Conservation (phyloP, 2,888 invertebrate species). For the Drosophila yooni region DNA sequence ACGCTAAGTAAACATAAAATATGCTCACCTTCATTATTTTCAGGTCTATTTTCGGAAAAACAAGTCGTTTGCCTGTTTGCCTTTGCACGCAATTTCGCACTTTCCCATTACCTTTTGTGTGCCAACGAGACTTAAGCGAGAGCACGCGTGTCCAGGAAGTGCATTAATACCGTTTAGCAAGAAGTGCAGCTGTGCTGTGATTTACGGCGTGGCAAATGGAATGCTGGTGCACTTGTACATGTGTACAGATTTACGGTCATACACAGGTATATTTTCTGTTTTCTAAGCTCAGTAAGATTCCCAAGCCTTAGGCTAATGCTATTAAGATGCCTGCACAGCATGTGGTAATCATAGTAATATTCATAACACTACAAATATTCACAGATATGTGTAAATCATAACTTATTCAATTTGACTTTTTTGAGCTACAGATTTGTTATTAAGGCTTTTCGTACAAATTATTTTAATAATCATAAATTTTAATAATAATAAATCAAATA, state of each 20-base stretch:
- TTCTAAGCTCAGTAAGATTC: background rate
- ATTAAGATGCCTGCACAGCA: background rate
- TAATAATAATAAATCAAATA: background rate
- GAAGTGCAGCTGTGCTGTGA: constrained; percentile 13
- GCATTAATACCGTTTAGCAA: constrained; percentile 59
- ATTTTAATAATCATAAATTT: too few relatives aligned
- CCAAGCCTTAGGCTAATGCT: background rate
- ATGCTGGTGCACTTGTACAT: background rate
- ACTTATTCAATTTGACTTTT: background rate
- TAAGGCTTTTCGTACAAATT: too few relatives aligned
- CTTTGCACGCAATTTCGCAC: background rate
- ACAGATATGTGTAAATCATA: background rate
- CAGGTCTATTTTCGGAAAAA: background rate
- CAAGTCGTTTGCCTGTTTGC: constrained; percentile 21
- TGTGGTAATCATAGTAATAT: background rate
- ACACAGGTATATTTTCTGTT: too few relatives aligned
- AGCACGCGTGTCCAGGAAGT: constrained; percentile 56
- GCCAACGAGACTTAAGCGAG: background rate
- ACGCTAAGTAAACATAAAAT: constrained; percentile 50
- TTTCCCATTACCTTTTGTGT: constrained; percentile 28
- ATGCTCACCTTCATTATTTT: constrained; percentile 29
- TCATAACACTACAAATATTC: background rate
- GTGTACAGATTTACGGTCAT: background rate
- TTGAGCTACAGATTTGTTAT: too few relatives aligned
- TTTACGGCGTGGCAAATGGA: background rate